phyloP scores from a whole-genome alignment of 2,888 invertebrate species.

The Anoplius nigerrimus region DNA sequence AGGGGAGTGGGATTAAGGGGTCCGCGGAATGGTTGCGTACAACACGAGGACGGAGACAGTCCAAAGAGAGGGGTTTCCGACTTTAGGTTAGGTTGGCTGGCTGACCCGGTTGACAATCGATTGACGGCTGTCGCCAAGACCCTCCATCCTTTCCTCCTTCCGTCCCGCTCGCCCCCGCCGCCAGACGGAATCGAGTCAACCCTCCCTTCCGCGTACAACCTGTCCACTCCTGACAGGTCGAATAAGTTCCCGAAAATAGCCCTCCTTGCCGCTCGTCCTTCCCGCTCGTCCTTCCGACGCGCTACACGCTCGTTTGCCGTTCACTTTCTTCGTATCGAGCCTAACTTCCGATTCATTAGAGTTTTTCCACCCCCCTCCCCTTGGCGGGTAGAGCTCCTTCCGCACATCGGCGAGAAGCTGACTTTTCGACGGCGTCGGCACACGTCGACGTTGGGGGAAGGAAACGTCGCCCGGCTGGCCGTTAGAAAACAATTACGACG shows the following conservation, averaged over 20 bases:
- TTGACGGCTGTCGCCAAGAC: constrained; percentile 76
- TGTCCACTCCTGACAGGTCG: constrained; percentile 41
- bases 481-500: neutral
- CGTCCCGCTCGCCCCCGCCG: constrained; percentile 38
- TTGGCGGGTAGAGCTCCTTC: too few relatives aligned
- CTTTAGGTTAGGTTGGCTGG: constrained; percentile 71
- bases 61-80: constrained; percentile 47
- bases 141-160: constrained; percentile 65
- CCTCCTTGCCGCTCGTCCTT: constrained; percentile 7
- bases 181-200: constrained; percentile 55
- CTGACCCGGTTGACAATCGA: constrained; percentile 76
- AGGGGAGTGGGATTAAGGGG: neutral
- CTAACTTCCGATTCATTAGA: constrained; percentile 32
- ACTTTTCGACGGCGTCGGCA: constrained; percentile 5
- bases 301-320: constrained; percentile 21
- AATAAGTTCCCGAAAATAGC: constrained; percentile 59
- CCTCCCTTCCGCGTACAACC: constrained; percentile 70
- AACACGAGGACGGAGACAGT: constrained; percentile 25
- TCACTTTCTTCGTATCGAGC: constrained; percentile 10
- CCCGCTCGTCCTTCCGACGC: constrained; percentile 11
- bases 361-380: constrained; percentile 23
- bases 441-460: constrained; percentile 25
- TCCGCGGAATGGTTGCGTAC: neutral
- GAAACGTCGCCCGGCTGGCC: constrained; percentile 24
- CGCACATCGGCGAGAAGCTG: neutral